Evolutionary conservation across 2,888 invertebrate genomes (phyloP).

Genomic region (Dasysyrphus tricinctus): DNA sequence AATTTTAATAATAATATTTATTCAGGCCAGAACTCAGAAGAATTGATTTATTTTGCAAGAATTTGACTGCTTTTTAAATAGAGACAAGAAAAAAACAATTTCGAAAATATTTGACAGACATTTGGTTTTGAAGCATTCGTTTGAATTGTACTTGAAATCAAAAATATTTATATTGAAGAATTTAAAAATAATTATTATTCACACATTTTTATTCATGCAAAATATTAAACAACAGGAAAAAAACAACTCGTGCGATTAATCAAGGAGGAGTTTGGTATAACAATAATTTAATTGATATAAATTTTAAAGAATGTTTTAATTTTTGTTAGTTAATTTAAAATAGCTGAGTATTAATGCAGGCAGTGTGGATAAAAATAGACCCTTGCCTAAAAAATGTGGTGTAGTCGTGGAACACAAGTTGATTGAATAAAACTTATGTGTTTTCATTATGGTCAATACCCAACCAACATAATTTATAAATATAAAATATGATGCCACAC

Average conservation of each 20-base stretch:
- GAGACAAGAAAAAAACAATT: neutral
- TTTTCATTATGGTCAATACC: too few relatives aligned
- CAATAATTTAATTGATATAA: too few relatives aligned
- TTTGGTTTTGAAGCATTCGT: neutral
- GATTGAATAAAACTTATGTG: too few relatives aligned
- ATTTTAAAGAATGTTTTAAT: too few relatives aligned
- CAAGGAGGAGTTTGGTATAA: too few relatives aligned
- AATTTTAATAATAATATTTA: neutral
- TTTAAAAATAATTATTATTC: neutral
- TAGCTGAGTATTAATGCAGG: too few relatives aligned
- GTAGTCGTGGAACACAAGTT: too few relatives aligned
- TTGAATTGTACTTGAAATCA: neutral
- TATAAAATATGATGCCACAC: too few relatives aligned
- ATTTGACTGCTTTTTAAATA: neutral
- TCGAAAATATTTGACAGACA: neutral
- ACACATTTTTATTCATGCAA: neutral
- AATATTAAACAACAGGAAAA: neutral
- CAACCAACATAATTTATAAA: too few relatives aligned
- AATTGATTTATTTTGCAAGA: slow-evolving; percentile 8
- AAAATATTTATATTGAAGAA: neutral
- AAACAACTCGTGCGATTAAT: neutral
- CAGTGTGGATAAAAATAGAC: too few relatives aligned
- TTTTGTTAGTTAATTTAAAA: too few relatives aligned
- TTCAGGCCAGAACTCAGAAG: neutral
- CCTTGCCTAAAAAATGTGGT: too few relatives aligned